Conservation (phyloP, 2,888 invertebrate species). For the Pyrrhosoma nymphula region DNA sequence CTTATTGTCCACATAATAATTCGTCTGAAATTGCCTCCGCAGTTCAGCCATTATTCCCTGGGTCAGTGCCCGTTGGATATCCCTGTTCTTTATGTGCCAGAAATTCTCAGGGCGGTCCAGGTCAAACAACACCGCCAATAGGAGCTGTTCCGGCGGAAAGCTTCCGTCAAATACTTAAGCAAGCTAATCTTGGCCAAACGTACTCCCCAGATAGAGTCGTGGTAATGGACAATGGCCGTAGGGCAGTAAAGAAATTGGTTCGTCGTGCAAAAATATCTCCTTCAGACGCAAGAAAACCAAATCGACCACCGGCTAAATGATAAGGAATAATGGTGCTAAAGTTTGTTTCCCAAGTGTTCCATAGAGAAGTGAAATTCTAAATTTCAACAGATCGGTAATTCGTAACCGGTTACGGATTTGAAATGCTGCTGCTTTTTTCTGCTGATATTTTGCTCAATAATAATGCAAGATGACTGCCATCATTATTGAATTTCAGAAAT, state of each 20-base stretch:
- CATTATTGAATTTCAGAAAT: background rate
- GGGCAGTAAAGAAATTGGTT: slow-evolving; percentile 71
- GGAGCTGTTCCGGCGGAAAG: slow-evolving; percentile 73
- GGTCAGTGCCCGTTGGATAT: slow-evolving; percentile 82
- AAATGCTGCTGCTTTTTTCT: background rate
- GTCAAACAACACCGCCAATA: slow-evolving; percentile 73
- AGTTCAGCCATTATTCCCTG: slow-evolving; percentile 82
- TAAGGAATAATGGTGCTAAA: slow-evolving; percentile 67
- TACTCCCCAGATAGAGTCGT: slow-evolving; percentile 74
- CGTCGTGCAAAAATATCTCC: slow-evolving; percentile 73
- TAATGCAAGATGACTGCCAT: background rate
- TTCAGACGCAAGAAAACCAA: slow-evolving; percentile 72
- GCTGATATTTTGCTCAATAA: background rate
- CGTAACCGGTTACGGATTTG: background rate
- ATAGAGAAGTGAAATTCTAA: slow-evolving; percentile 70
- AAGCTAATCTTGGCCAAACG: slow-evolving; percentile 75
- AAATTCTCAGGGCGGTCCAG: slow-evolving; percentile 74
- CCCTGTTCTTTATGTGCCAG: slow-evolving; percentile 81
- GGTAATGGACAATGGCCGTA: slow-evolving; percentile 71
- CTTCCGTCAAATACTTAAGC: slow-evolving; percentile 73
- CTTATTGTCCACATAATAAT: slow-evolving; percentile 82
- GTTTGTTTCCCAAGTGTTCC: slow-evolving; percentile 60
- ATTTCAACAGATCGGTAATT: slow-evolving; percentile 58
- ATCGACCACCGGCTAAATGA: slow-evolving; percentile 11
- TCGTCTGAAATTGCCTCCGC: slow-evolving; percentile 74